Percentiles rank a stretch among this genome's conserved stretches.
Evolutionary conservation across 1,140 invertebrate species (phyloP).

Genomic region (Plectrocnemia conspersa): DNA sequence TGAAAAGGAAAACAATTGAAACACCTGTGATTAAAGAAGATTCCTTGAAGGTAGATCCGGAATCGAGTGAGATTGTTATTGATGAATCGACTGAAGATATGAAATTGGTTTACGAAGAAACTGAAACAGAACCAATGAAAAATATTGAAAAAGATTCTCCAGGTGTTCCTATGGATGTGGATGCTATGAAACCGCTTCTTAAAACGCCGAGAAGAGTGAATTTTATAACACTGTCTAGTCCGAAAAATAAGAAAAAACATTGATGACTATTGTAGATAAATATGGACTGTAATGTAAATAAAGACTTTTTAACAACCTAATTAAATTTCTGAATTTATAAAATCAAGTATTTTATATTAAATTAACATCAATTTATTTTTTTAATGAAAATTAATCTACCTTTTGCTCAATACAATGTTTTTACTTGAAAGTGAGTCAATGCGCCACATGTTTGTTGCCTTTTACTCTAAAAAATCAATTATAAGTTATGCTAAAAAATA

Average conservation of each 20-base stretch:
- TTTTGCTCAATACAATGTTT: no score
- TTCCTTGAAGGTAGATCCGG: slow-evolving; percentile 17
- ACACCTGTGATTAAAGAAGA: slow-evolving; percentile 16
- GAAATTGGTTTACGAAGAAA: slow-evolving; percentile 61
- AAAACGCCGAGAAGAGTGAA: slow-evolving; percentile 63
- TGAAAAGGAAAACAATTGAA: no score
- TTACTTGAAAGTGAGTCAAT: no score
- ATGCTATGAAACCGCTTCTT: slow-evolving; percentile 37
- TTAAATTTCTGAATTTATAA: no score
- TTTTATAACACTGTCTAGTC: slow-evolving; percentile 70
- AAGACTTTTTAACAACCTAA: no score
- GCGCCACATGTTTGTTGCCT: no score
- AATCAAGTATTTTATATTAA: no score
- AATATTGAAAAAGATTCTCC: slow-evolving; percentile 31
- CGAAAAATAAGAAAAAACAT: slow-evolving; percentile 63
- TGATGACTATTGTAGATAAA: slow-evolving; percentile 1
- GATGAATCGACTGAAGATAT: slow-evolving; percentile 60
- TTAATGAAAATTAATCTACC: no score
- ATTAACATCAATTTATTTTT: no score
- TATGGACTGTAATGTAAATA: no score
- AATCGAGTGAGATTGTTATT: slow-evolving; percentile 37
- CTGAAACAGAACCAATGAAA: slow-evolving; percentile 33
- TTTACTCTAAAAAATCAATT: no score
- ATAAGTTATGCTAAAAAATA: no score
- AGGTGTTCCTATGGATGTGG: slow-evolving; percentile 35